A percentile compares a stretch with the other conserved stretches of the same genome.
These are phyloP conservation scores for Araneus ventricosus DNA, from an alignment of 1,140 invertebrate genomes.

Conservation along the genomic window DNA sequence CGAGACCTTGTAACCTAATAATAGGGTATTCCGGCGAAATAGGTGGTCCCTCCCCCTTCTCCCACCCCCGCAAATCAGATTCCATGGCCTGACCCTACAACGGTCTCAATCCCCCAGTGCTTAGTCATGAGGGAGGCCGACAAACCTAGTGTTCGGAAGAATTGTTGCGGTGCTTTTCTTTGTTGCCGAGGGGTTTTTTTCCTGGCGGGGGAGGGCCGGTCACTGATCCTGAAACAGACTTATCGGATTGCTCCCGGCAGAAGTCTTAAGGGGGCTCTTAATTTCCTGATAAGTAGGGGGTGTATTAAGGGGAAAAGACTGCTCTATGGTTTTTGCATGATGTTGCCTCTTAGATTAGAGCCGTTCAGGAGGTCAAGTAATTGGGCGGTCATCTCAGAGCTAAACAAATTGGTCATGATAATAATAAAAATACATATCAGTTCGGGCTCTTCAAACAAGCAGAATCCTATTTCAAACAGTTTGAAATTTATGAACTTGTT, in stretches of 20 bases:
- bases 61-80: constrained; percentile 40
- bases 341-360: too few relatives aligned
- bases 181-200: neutral
- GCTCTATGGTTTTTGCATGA: too few relatives aligned
- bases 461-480: too few relatives aligned
- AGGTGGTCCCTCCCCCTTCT: neutral
- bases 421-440: too few relatives aligned
- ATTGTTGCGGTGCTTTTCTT: constrained; percentile 15
- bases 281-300: neutral
- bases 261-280: constrained; percentile 1
- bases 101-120: constrained; percentile 26
- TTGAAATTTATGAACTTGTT: too few relatives aligned
- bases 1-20: constrained; percentile 46
- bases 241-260: neutral
- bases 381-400: too few relatives aligned
- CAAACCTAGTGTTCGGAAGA: constrained; percentile 8
- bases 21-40: neutral
- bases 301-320: too few relatives aligned
- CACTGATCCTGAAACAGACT: constrained; percentile 18
- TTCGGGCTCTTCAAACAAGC: too few relatives aligned
- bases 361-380: too few relatives aligned
- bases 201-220: neutral
- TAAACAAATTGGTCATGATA: too few relatives aligned
- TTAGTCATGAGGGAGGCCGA: constrained; percentile 29
- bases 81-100: constrained; percentile 4